Evolutionary conservation across 37 sponge, comb jelly and placozoan genomes (phyloP).

Genomic region (Tethya wilhelma): DNA sequence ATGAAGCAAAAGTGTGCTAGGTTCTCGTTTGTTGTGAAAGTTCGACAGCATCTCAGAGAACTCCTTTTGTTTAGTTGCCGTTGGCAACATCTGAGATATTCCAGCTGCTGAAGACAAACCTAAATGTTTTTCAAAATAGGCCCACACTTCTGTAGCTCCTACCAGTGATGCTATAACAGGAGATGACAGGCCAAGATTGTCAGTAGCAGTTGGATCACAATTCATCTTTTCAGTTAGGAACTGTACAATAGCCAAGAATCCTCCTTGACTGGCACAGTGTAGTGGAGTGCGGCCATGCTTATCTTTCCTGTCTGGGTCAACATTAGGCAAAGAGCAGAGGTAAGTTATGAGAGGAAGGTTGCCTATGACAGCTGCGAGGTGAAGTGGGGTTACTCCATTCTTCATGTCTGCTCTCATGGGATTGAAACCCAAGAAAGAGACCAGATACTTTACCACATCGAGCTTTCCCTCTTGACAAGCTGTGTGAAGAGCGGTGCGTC

Average conservation of each 20-base stretch:
- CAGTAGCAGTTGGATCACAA: conserved; percentile 1
- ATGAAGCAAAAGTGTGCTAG: not conserved
- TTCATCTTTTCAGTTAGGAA: conserved; percentile 13
- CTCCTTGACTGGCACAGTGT: conserved; percentile 71
- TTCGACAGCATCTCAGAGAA: not conserved
- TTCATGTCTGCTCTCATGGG: not conserved
- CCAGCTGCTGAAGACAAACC: not conserved
- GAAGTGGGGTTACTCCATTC: conserved; percentile 49
- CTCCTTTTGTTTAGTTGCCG: not conserved
- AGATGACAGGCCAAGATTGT: not conserved
- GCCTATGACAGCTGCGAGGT: conserved; percentile 60
- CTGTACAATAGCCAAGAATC: conserved; percentile 60
- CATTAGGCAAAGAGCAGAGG: not conserved
- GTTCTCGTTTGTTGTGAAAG: not conserved
- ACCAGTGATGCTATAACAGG: not conserved
- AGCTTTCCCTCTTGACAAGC: conserved; percentile 70
- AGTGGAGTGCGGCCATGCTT: conserved; percentile 52
- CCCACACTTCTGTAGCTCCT: not conserved
- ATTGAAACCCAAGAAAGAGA: not conserved
- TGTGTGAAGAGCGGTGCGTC: conserved; percentile 61
- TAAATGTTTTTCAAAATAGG: not conserved
- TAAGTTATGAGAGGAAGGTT: conserved; percentile 49
- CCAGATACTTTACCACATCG: conserved; percentile 45
- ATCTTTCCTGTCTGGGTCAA: conserved; percentile 2
- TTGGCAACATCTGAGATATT: not conserved